Base-by-base conservation (phyloP, 2,888 invertebrate species). In the Lasioglossum leucozonium region DNA sequence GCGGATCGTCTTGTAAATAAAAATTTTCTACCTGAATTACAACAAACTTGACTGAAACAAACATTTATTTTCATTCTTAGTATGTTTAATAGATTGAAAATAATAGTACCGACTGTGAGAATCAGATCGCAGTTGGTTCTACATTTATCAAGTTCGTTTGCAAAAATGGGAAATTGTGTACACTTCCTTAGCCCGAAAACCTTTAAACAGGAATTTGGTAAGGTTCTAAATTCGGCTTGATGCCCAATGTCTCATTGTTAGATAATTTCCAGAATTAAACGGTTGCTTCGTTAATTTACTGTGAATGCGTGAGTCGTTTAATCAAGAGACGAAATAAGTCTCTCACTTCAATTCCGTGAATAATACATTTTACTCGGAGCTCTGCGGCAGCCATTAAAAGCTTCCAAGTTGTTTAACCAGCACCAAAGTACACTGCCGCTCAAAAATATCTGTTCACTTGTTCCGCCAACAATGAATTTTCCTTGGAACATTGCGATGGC, bases 371-470 rank as follows among this genome's bases (percentile, higher is more conserved):
- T 37, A 37, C 37, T 67, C 67, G 34, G 65, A 18, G 34, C 34
- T 8, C 65, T 22, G 34, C 30, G 65, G 34, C 34, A 18, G 65
- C 65, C 10, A 65, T 65, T 65, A 18, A 65, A 34, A 34, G 65
- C 65, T 65, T 65, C 65, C 65, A 65, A 65, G 65, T 76, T 73
- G 82, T 79, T 55, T 87, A 89, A 82, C 65, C 65, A 87, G 82
- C 79, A 81, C 73, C 80, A 22, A 37, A 65, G 34, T 65, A 65
- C 65, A 34, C 34, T 22, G 34, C 40, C 40, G 37, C 40, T 11
- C 69, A 40, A 69, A 69, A 69, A 40, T 40, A n/a, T 40, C 40
- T 69, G n/a, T 8, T 40, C n/a, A 2, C 40, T 40, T 40, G 40
- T 13, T 40, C 37, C n/a, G 69, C 69, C 40, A 40, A 65, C 40